These are phyloP conservation scores for Phrynocephalus forsythii DNA, from an alignment of 2,797 vertebrate species.

Conservation along the genomic window DNA sequence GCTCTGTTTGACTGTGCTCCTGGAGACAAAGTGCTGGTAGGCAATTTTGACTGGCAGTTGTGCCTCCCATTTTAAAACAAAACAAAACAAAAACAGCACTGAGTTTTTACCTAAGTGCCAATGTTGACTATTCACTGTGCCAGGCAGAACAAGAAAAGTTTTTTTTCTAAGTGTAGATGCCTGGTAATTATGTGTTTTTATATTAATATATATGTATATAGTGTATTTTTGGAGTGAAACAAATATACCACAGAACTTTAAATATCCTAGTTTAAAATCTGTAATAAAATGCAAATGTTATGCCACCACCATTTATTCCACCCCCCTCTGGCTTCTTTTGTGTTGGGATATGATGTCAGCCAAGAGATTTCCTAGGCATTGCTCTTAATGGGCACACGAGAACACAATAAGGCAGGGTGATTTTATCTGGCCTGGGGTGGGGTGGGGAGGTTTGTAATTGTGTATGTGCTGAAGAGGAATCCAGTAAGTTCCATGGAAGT, in stretches of 20 bases:
- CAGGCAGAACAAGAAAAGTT: neutral
- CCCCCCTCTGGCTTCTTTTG: conserved; percentile 22
- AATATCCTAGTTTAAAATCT: conserved; percentile 66
- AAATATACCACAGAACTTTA: neutral
- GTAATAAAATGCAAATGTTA: conserved; percentile 74
- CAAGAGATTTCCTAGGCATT: neutral
- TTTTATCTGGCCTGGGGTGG: neutral
- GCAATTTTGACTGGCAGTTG: conserved; percentile 16
- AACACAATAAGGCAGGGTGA: neutral
- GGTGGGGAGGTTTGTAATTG: neutral
- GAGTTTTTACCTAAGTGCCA: neutral
- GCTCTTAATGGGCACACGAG: neutral
- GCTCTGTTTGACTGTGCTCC: conserved; percentile 24
- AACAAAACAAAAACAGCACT: neutral
- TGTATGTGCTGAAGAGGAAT: neutral
- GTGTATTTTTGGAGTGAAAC: conserved; percentile 25
- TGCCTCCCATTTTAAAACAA: conserved; percentile 8
- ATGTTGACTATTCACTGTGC: neutral
- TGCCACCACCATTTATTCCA: conserved; percentile 33
- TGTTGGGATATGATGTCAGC: neutral
- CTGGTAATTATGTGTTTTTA: conserved; percentile 24
- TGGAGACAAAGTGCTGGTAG: conserved; percentile 2
- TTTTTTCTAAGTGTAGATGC: neutral
- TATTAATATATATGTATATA: conserved; percentile 40
- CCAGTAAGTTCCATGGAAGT: neutral